phyloP scores from a whole-genome alignment of 2,113 vertebrate species.

The Ptilorrhoa leucosticta region DNA sequence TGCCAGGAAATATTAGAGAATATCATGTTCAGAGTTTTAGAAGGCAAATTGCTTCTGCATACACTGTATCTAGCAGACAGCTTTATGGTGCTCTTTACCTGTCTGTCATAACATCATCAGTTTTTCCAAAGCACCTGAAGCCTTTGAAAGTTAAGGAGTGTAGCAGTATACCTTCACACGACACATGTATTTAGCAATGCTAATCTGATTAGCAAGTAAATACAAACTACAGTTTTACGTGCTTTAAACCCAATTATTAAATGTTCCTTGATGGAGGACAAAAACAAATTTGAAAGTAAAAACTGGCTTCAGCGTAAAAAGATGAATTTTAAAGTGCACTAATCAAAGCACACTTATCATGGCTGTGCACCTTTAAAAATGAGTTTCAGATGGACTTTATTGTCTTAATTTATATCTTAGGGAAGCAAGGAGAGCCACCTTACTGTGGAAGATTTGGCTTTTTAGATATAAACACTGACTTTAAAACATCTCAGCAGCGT shows the following conservation, averaged over 20 bases:
- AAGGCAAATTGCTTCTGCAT: constrained; percentile 63
- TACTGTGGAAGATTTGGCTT: constrained; percentile 3
- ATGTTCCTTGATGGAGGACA: background rate
- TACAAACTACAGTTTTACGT: background rate
- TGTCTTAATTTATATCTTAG: constrained; percentile 23
- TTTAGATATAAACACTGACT: constrained; percentile 25
- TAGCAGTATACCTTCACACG: background rate
- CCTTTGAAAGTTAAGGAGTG: constrained; percentile 36
- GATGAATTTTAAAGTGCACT: background rate
- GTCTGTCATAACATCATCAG: constrained; percentile 34
- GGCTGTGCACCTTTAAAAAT: constrained; percentile 2
- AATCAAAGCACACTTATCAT: background rate
- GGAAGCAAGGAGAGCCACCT: background rate
- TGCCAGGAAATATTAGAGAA: constrained; percentile 53
- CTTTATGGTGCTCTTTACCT: constrained; percentile 47
- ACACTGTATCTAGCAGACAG: constrained; percentile 24
- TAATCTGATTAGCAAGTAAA: constrained; percentile 47
- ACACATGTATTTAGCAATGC: constrained; percentile 44
- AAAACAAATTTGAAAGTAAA: background rate
- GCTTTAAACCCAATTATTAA: constrained; percentile 34
- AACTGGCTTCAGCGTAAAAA: background rate
- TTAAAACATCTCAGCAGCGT: constrained; percentile 38
- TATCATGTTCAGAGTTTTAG: constrained; percentile 51
- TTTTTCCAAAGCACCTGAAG: constrained; percentile 40
- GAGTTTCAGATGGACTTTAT: constrained; percentile 11